phyloP scores from a whole-genome alignment of 2,888 invertebrate genomes.

The Girardia tigrina region DNA sequence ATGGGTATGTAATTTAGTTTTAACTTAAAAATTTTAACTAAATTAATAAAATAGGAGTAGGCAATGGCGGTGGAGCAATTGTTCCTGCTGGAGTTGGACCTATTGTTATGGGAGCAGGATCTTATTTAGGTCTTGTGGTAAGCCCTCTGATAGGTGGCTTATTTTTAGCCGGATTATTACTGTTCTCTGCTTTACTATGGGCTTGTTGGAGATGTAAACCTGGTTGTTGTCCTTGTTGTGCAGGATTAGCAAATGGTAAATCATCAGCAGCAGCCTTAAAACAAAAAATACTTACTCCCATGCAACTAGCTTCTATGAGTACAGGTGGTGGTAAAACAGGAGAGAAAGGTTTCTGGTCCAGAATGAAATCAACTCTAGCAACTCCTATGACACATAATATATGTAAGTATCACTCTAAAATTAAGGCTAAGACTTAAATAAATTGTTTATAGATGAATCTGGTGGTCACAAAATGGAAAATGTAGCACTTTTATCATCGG shows the following conservation, averaged over 20 bases:
- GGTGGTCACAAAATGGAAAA: neutral
- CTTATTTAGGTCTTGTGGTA: neutral
- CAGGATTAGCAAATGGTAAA: neutral
- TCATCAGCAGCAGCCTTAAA: neutral
- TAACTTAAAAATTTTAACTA: neutral
- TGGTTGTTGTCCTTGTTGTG: conserved; percentile 40
- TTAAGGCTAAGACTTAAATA: neutral
- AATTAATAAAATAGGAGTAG: conserved; percentile 23
- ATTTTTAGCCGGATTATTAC: conserved; percentile 39
- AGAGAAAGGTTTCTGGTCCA: neutral
- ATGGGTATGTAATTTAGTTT: neutral
- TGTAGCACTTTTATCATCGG: neutral
- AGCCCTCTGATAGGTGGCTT: conserved; percentile 36
- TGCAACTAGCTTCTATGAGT: neutral
- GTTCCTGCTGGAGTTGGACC: conserved; percentile 32
- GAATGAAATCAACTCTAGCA: neutral
- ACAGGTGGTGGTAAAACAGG: neutral
- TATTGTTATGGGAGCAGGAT: conserved; percentile 32
- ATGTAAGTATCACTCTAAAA: neutral
- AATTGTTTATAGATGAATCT: neutral
- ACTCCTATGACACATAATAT: neutral
- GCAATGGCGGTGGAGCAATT: conserved; percentile 27
- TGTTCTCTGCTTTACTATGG: conserved; percentile 42
- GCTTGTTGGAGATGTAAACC: conserved; percentile 44
- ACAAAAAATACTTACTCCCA: conserved; percentile 11